Percentiles rank a stretch among this genome's conserved stretches.
Conservation (phyloP, 2,888 invertebrate species). For the Rhamnusium bicolor region DNA sequence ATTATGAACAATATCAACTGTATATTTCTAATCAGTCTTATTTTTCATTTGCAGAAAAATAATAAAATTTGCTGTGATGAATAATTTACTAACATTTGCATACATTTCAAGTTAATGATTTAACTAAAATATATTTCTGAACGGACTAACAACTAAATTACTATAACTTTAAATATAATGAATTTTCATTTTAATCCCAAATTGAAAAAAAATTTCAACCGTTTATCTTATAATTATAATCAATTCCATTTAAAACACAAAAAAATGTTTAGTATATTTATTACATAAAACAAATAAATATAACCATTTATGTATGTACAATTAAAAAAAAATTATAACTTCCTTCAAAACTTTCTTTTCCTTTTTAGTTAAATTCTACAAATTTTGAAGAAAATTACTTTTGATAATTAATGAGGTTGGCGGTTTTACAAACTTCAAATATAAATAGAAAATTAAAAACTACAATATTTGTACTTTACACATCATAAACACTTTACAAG, state of each 20-base stretch:
- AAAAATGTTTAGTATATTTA: not conserved
- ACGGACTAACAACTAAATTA: not conserved
- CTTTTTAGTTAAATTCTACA: not conserved
- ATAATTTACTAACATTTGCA: not conserved
- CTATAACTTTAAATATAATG: too few species aligned
- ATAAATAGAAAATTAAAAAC: constrained; percentile 33
- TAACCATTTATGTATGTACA: not conserved
- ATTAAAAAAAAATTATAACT: not conserved
- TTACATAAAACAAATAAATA: not conserved
- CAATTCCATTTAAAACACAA: not conserved
- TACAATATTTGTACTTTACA: constrained; percentile 37
- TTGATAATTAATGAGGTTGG: not conserved
- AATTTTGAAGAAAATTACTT: not conserved
- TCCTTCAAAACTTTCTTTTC: not conserved
- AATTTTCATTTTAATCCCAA: too few species aligned
- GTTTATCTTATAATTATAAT: too few species aligned
- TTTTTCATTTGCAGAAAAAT: not conserved
- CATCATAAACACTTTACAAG: constrained; percentile 24
- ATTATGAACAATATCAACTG: not conserved
- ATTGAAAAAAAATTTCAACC: too few species aligned
- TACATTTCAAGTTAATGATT: not conserved
- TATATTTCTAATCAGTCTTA: not conserved
- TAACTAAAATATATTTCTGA: not conserved
- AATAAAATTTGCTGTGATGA: not conserved
- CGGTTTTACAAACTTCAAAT: not conserved